phyloP scores from a whole-genome alignment of 2,797 vertebrate species.

The Hemitrygon akajei region DNA sequence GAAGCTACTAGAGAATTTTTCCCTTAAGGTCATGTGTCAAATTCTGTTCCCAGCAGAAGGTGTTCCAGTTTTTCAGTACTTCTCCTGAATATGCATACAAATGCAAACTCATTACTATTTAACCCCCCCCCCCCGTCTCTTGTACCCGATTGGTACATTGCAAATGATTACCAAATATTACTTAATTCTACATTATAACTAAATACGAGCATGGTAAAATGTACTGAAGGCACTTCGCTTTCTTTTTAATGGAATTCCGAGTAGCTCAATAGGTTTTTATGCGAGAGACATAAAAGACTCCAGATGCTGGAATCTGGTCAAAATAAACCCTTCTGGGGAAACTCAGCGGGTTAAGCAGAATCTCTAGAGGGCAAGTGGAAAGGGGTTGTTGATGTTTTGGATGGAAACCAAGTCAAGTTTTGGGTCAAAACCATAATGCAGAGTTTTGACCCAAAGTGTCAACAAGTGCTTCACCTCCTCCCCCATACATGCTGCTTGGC shows the following conservation, averaged over 20 bases:
- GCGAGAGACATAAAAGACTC: too few relatives aligned
- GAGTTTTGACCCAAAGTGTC: too few relatives aligned
- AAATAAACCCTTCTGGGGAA: too few relatives aligned
- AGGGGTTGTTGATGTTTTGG: too few relatives aligned
- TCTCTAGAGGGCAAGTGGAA: too few relatives aligned
- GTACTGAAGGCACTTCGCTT: background rate
- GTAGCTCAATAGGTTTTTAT: background rate
- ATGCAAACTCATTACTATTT: background rate
- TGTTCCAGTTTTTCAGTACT: background rate
- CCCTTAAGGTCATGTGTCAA: background rate
- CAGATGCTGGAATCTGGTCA: too few relatives aligned
- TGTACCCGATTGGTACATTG: background rate
- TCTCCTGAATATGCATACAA: background rate
- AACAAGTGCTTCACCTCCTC: too few relatives aligned
- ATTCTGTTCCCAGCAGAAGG: background rate
- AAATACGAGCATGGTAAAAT: background rate
- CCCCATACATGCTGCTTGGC: too few relatives aligned
- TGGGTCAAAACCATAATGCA: too few relatives aligned
- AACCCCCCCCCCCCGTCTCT: too few relatives aligned
- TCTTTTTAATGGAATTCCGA: background rate
- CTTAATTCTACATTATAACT: background rate
- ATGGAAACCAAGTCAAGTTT: too few relatives aligned
- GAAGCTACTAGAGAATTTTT: background rate
- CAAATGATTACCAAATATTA: background rate
- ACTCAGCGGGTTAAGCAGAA: too few relatives aligned